Base-by-base conservation (phyloP, 2,797 vertebrate species). In the Tenualosa thibaudeaui region DNA sequence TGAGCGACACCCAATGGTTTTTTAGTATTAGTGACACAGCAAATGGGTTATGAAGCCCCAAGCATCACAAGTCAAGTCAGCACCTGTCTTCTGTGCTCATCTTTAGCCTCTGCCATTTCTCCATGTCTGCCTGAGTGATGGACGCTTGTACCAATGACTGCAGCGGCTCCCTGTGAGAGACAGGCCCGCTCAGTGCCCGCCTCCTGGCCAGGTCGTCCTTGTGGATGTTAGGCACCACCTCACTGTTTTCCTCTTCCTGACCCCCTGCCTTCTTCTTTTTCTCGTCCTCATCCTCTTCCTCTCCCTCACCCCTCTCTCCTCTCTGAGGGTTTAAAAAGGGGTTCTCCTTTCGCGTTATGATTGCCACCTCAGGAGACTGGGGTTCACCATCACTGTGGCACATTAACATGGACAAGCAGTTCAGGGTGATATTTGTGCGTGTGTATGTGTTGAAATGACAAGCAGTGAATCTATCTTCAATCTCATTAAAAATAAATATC, bases 81-180 rank as follows among this genome's bases (percentile, higher is more conserved):
- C 94, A 99, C 98, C 98, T 99, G 89, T 93, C 91, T 86, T 97
- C 96, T 87, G 94, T 96, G 87, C 93, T 95, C 87, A 98, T 94
- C 92, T 95, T 97, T 88, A 99, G 92, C 84, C 95, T 97, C 92
- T 98, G 95, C 98, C 98, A 99, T 7, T 96, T 98, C 92, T 97
- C 94, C 92, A 97, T 86, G 91, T 99, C 98, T 31, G 97, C 95
- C 91, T 95, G 94, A 86, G 97, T 98, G 91, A 98, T 96, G 86
- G 95, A 92, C 43, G 93, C 89, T 8, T 93, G 93, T 83, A 93
- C 92, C 91, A 97, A 97, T 90, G 89, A 90, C 0, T 84, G 86
- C 0, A 82, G 92, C 85, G 94, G 93, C 1, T 96, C 95, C 68
- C 83, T 94, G 5, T 93, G 95, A 60, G 94, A 93, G 86, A 88